Evolutionary conservation across 2,113 vertebrate species (phyloP).

Genomic region (Brienomyrus brachyistius): DNA sequence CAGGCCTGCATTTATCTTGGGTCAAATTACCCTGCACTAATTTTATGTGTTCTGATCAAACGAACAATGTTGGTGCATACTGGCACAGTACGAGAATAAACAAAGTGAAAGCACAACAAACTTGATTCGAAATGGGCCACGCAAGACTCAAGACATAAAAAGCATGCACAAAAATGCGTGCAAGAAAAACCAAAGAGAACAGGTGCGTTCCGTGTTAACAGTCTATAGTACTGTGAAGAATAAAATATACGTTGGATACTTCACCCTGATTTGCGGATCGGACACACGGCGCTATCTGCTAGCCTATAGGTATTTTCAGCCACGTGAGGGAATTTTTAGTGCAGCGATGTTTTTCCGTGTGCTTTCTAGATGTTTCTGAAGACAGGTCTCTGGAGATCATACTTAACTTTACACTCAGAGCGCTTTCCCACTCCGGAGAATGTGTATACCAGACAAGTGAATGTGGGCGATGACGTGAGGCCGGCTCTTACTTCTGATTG

Average conservation of each 20-base stretch:
- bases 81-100: background rate
- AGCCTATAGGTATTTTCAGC: background rate
- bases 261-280: background rate
- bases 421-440: background rate
- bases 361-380: background rate
- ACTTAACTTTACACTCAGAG: background rate
- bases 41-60: background rate
- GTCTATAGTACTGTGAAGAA: background rate
- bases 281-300: background rate
- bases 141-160: background rate
- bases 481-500: conserved; percentile 27
- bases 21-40: background rate
- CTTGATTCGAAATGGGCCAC: background rate
- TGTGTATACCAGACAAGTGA: background rate
- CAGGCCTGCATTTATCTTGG: background rate
- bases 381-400: background rate
- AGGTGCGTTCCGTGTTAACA: background rate
- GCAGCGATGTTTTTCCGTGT: background rate
- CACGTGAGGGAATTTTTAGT: background rate
- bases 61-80: background rate
- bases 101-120: background rate
- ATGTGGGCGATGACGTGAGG: background rate
- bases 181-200: background rate
- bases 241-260: background rate
- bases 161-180: background rate